Percentiles rank a stretch among this genome's conserved stretches.
Conservation (phyloP, 2,113 vertebrate species). For the Macquaria australasica region DNA sequence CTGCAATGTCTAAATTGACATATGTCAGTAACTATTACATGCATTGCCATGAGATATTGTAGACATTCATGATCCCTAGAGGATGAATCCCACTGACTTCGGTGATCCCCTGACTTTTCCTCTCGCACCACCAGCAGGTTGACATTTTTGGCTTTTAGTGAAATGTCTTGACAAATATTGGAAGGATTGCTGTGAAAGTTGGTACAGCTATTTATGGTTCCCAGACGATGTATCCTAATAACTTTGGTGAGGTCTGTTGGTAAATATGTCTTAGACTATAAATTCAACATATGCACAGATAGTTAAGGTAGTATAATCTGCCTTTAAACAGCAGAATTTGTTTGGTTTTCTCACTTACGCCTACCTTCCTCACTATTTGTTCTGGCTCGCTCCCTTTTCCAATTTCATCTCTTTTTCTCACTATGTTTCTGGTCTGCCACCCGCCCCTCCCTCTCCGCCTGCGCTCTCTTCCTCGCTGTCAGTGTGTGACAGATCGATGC, state of each 20-base stretch:
- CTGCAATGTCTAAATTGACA: neutral
- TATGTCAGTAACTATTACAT: neutral
- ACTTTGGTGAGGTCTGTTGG: too few species aligned
- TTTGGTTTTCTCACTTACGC: constrained; percentile 36
- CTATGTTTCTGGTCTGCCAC: constrained; percentile 47
- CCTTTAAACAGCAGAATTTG: constrained; percentile 44
- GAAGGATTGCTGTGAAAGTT: too few species aligned
- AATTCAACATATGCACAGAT: neutral
- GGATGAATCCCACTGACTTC: neutral
- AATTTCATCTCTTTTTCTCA: constrained; percentile 57
- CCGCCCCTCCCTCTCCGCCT: constrained; percentile 32
- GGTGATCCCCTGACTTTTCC: too few species aligned
- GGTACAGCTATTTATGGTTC: too few species aligned
- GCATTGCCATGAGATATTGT: neutral
- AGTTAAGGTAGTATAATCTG: constrained; percentile 10
- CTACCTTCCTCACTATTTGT: constrained; percentile 45
- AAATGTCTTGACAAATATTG: too few species aligned
- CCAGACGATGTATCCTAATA: too few species aligned
- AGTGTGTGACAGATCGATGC: constrained; percentile 79
- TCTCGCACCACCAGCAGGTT: too few species aligned
- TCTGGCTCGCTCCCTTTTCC: constrained; percentile 51
- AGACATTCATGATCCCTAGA: neutral
- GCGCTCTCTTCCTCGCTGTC: constrained; percentile 59
- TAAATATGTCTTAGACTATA: neutral
- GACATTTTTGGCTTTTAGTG: neutral